Percentiles rank a stretch among this genome's conserved stretches.
phyloP scores from a whole-genome alignment of 2,797 vertebrate genomes.

The Rallus crepitans region DNA sequence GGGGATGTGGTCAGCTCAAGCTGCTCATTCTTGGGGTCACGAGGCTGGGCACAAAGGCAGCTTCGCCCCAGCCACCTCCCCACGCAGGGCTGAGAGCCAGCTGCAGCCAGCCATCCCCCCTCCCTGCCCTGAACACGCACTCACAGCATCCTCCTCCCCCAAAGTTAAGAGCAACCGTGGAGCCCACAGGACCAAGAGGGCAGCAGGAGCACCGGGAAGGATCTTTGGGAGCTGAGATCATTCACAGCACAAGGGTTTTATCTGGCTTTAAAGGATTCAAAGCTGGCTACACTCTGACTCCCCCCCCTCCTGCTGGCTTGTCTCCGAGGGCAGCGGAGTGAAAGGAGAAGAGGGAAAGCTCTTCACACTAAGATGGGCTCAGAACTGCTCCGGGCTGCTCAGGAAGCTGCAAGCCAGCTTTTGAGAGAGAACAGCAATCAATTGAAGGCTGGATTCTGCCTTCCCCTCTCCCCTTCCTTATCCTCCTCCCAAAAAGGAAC shows the following conservation, averaged over 20 bases:
- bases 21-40: not conserved
- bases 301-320: not conserved
- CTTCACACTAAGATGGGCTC: constrained; percentile 17
- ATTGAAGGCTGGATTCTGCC: not conserved
- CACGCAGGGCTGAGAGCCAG: not conserved
- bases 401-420: not conserved
- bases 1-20: not conserved
- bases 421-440: not conserved
- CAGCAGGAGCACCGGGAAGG: not conserved
- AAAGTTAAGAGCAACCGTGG: not conserved
- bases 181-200: not conserved
- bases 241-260: not conserved
- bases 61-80: not conserved
- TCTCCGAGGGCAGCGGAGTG: not conserved
- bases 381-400: not conserved
- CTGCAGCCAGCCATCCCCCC: not conserved
- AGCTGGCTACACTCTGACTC: not conserved
- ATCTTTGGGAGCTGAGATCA: not conserved
- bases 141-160: not conserved
- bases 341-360: constrained; percentile 29
- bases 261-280: not conserved
- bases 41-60: not conserved
- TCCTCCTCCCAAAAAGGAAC: not conserved
- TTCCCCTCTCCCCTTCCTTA: not conserved
- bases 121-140: too few species aligned